phyloP scores from a whole-genome alignment of 2,113 vertebrate genomes.

The Hippocampus mohnikei region DNA sequence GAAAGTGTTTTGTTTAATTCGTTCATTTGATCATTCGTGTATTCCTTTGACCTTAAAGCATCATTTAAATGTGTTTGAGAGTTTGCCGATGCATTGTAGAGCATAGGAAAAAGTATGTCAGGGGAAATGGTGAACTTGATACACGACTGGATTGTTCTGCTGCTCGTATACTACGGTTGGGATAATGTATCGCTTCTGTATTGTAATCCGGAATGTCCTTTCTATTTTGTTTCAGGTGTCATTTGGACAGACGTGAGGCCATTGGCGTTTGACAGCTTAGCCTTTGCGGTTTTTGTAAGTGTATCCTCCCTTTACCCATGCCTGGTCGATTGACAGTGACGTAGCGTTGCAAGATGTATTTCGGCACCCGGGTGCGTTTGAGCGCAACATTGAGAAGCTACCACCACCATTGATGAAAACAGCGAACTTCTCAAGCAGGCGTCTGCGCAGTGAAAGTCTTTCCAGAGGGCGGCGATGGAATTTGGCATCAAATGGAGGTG shows the following conservation, averaged over 20 bases:
- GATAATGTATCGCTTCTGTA: too few species aligned
- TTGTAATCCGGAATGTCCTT: too few species aligned
- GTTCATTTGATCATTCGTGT: constrained; percentile 9
- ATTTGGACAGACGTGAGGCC: background rate
- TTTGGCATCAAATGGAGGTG: background rate
- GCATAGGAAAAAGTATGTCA: too few species aligned
- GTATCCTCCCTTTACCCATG: too few species aligned
- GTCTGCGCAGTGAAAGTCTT: background rate
- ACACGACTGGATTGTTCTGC: background rate
- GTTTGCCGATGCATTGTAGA: constrained; percentile 1
- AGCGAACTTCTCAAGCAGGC: too few species aligned
- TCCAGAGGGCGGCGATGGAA: background rate
- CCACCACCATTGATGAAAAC: too few species aligned
- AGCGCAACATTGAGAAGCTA: too few species aligned
- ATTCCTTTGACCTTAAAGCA: constrained; percentile 2
- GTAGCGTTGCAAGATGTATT: too few species aligned
- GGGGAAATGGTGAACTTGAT: background rate
- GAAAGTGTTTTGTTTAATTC: constrained; percentile 19
- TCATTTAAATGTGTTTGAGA: constrained; percentile 6
- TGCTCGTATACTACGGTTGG: too few species aligned
- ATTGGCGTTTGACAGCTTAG: background rate
- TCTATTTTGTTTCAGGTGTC: background rate
- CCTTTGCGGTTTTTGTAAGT: background rate
- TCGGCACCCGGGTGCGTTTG: too few species aligned
- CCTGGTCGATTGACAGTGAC: too few species aligned